These are phyloP conservation scores for Cetonia aurata DNA, from an alignment of 2,888 invertebrate species.

Conservation along the genomic window DNA sequence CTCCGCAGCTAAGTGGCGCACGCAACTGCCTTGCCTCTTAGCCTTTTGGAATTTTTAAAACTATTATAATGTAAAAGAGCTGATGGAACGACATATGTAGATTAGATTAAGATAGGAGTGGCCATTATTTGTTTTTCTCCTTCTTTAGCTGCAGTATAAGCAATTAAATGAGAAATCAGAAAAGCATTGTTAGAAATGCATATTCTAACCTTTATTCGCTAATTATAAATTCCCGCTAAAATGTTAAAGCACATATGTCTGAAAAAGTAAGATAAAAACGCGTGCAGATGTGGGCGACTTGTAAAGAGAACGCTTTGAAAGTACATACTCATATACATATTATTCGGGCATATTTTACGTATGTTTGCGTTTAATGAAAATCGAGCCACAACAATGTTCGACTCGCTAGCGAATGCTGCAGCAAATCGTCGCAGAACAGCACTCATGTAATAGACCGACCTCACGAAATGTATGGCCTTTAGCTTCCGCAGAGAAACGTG, in stretches of 20 bases:
- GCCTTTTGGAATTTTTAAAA: too few species aligned
- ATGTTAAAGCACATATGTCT: not conserved
- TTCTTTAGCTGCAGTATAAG: too few species aligned
- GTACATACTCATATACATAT: slow-evolving; percentile 1
- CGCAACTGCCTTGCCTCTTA: too few species aligned
- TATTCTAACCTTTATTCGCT: not conserved
- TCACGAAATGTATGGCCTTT: slow-evolving; percentile 16
- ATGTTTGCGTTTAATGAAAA: slow-evolving; percentile 20
- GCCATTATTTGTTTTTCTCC: too few species aligned
- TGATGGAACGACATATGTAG: too few species aligned
- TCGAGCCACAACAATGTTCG: slow-evolving; percentile 19
- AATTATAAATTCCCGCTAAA: slow-evolving; percentile 8
- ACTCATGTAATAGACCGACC: slow-evolving; percentile 20
- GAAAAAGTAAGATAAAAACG: not conserved
- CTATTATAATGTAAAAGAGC: too few species aligned
- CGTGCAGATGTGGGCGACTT: not conserved
- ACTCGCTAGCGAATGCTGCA: slow-evolving; percentile 16
- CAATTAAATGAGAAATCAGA: too few species aligned
- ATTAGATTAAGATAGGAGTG: too few species aligned
- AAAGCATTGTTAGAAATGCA: too few species aligned
- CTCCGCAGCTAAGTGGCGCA: too few species aligned
- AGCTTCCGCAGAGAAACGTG: slow-evolving; percentile 45
- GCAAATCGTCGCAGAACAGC: slow-evolving; percentile 29
- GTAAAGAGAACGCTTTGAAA: slow-evolving; percentile 7
- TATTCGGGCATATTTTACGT: not conserved